phyloP scores from a whole-genome alignment of 2,113 vertebrate species.

The Rhipidura dahli region DNA sequence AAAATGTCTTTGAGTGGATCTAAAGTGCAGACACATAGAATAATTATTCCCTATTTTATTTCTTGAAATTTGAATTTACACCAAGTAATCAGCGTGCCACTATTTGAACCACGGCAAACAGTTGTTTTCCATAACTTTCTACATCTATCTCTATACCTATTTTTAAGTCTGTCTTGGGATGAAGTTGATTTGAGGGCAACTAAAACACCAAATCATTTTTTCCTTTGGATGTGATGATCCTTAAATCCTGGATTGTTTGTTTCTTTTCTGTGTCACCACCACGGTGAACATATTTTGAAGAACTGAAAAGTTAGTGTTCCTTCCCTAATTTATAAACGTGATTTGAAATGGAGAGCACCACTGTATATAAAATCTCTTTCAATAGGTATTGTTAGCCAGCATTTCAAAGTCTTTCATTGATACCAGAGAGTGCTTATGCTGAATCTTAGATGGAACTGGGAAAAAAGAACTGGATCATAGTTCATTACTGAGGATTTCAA shows the following conservation, averaged over 20 bases:
- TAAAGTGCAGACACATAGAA: not conserved
- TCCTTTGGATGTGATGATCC: not conserved
- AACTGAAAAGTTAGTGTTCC: not conserved
- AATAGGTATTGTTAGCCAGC: not conserved
- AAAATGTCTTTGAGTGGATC: not conserved
- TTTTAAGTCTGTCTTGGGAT: not conserved
- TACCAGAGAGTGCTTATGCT: not conserved
- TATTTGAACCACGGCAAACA: not conserved
- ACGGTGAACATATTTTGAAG: not conserved
- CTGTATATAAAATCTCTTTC: not conserved
- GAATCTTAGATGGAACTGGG: not conserved
- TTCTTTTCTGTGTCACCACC: not conserved
- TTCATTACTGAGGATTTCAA: too few relatives aligned
- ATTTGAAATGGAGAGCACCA: not conserved
- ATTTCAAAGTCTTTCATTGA: not conserved
- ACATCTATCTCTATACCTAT: not conserved
- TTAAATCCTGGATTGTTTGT: not conserved
- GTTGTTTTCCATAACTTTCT: not conserved
- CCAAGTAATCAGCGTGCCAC: not conserved
- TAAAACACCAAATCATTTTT: not conserved
- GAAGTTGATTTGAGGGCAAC: not conserved
- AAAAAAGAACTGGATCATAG: accelerated
- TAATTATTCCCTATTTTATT: not conserved
- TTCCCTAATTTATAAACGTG: not conserved
- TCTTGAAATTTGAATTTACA: not conserved